Percentiles rank a stretch among this genome's conserved stretches.
These are phyloP conservation scores for Blastobasis adustella DNA, from an alignment of 2,888 invertebrate species.

Conservation along the genomic window DNA sequence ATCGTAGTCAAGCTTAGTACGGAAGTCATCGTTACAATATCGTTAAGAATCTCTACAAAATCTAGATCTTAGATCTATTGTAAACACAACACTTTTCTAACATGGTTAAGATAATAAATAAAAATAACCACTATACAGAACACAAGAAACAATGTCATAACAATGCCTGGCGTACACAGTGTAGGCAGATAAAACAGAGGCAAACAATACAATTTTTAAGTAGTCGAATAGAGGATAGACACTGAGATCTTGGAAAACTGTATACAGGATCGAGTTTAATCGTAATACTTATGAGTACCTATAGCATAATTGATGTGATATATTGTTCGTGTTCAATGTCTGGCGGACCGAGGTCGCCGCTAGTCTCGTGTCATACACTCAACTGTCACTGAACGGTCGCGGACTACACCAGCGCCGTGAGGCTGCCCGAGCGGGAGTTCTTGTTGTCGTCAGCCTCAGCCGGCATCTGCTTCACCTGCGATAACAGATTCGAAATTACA, in stretches of 20 bases:
- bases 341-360: not conserved
- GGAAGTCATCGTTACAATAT: too few species aligned
- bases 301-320: conserved; percentile 34
- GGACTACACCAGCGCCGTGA: conserved; percentile 52
- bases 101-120: conserved; percentile 33
- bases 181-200: conserved; percentile 2
- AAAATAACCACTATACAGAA: conserved; percentile 9
- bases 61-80: too few species aligned
- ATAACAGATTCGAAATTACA: conserved; percentile 4
- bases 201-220: conserved; percentile 26
- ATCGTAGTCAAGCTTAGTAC: too few species aligned
- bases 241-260: conserved; percentile 69
- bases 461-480: conserved; percentile 39
- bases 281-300: conserved; percentile 27
- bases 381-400: not conserved
- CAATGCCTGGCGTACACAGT: too few species aligned
- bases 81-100: too few species aligned
- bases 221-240: conserved; percentile 34
- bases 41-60: too few species aligned
- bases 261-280: conserved; percentile 44
- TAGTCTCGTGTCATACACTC: conserved; percentile 3
- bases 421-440: conserved; percentile 53
- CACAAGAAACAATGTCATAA: too few species aligned
- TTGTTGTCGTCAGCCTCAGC: conserved; percentile 40
- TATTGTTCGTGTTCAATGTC: conserved; percentile 24